These are phyloP conservation scores for Litocranius walleri DNA, from an alignment of 2,113 vertebrate species.

Conservation along the genomic window DNA sequence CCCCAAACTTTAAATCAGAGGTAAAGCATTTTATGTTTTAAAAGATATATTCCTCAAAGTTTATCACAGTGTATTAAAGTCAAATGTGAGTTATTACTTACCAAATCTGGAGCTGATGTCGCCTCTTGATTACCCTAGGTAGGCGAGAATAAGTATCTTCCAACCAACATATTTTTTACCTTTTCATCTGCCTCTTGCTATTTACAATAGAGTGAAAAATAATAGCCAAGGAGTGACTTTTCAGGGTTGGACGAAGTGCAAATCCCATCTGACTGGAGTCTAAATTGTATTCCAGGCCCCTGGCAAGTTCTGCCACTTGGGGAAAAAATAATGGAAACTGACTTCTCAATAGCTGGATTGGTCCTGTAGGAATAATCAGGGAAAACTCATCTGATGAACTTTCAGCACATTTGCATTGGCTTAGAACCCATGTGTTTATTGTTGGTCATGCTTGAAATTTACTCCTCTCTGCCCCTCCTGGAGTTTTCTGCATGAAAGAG, in stretches of 20 bases:
- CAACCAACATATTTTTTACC: conserved; percentile 63
- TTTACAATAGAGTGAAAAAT: conserved; percentile 73
- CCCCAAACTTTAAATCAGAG: conserved; percentile 82
- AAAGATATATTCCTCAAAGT: conserved; percentile 77
- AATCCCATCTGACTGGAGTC: conserved; percentile 41
- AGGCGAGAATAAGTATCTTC: conserved; percentile 69
- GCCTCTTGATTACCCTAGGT: conserved; percentile 73
- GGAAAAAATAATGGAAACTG: conserved; percentile 17
- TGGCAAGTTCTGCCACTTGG: conserved; percentile 26
- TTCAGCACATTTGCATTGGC: background rate
- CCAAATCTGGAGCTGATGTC: conserved; percentile 71
- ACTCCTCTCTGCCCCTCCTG: background rate
- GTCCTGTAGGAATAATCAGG: conserved; percentile 38
- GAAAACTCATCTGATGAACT: background rate
- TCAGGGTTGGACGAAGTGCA: conserved; percentile 32
- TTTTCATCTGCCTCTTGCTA: conserved; percentile 73
- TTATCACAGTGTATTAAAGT: conserved; percentile 76
- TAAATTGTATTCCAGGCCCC: conserved; percentile 55
- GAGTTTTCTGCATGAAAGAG: background rate
- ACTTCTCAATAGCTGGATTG: background rate
- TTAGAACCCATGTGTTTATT: background rate
- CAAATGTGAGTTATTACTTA: conserved; percentile 69
- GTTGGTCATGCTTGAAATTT: background rate
- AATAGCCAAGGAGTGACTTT: conserved; percentile 63
- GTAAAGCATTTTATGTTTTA: conserved; percentile 82